Evolutionary conservation across 1,140 invertebrate species (phyloP).

Genomic region (Subanguina moxae): DNA sequence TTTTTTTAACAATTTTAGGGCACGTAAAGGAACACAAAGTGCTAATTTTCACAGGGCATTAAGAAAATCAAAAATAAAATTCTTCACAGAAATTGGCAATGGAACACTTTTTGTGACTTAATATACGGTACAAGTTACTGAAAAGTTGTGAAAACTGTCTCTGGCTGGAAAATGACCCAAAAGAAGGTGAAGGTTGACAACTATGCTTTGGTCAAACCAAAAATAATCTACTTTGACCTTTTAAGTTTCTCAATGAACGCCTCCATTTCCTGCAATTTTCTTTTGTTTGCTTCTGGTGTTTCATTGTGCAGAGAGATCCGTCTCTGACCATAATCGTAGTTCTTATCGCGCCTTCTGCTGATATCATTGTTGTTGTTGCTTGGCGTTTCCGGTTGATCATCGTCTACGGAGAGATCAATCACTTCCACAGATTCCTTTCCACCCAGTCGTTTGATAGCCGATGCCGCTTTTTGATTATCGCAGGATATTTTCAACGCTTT

Average conservation of each 20-base stretch:
- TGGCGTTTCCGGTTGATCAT: constrained; percentile 4
- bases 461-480: background rate
- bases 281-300: constrained; percentile 12
- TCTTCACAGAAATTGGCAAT: too few relatives aligned
- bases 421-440: constrained; percentile 6
- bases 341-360: background rate
- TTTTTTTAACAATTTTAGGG: too few relatives aligned
- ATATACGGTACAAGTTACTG: too few relatives aligned
- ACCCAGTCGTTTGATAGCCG: constrained; percentile 3
- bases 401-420: constrained; percentile 1
- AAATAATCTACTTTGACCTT: constrained; percentile 13
- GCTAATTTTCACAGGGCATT: too few relatives aligned
- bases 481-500: constrained; percentile 6
- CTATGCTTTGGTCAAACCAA: background rate
- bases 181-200: background rate
- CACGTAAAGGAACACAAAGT: too few relatives aligned
- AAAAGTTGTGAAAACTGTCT: background rate
- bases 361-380: constrained; percentile 1
- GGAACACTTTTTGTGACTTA: too few relatives aligned
- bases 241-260: constrained; percentile 32
- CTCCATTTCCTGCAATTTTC: constrained; percentile 34
- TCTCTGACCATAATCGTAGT: background rate
- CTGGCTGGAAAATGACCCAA: background rate
- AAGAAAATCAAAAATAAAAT: too few relatives aligned
- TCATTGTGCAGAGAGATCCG: constrained; percentile 4